These are phyloP conservation scores for Heterotilapia buettikoferi DNA, from an alignment of 2,113 vertebrate genomes.

Conservation along the genomic window DNA sequence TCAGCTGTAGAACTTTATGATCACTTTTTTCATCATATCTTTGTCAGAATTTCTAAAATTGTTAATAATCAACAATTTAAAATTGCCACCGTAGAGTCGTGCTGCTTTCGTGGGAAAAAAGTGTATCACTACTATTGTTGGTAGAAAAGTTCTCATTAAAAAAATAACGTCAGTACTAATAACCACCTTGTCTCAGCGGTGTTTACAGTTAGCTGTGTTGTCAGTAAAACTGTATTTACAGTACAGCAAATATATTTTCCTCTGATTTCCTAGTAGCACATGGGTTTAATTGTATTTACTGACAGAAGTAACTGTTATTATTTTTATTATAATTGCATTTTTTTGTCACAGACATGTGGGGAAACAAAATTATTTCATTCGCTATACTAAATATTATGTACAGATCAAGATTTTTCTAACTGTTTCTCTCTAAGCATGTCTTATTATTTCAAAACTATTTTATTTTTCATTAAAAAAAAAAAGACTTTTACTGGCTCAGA, in stretches of 20 bases:
- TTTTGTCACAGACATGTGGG: background rate
- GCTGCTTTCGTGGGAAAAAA: background rate
- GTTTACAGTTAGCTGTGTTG: background rate
- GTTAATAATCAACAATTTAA: background rate
- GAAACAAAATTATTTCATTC: background rate
- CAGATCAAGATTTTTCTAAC: background rate
- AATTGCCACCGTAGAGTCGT: background rate
- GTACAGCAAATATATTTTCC: background rate
- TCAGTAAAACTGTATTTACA: background rate
- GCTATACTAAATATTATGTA: background rate
- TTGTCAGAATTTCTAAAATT: background rate
- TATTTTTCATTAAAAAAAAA: background rate
- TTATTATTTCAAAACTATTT: background rate
- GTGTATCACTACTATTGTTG: background rate
- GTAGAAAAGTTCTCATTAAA: background rate
- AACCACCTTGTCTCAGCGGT: background rate
- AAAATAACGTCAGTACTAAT: background rate
- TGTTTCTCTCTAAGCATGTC: background rate
- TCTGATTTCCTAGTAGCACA: background rate
- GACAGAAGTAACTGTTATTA: background rate
- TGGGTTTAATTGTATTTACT: background rate
- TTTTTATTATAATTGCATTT: background rate
- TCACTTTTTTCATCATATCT: background rate
- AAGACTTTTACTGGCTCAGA: background rate
- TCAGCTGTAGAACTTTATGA: background rate